Evolutionary conservation across 2,888 invertebrate genomes (phyloP), one percentile per base, ranked within the genome.

Genomic region (Plebejus anna): DNA sequence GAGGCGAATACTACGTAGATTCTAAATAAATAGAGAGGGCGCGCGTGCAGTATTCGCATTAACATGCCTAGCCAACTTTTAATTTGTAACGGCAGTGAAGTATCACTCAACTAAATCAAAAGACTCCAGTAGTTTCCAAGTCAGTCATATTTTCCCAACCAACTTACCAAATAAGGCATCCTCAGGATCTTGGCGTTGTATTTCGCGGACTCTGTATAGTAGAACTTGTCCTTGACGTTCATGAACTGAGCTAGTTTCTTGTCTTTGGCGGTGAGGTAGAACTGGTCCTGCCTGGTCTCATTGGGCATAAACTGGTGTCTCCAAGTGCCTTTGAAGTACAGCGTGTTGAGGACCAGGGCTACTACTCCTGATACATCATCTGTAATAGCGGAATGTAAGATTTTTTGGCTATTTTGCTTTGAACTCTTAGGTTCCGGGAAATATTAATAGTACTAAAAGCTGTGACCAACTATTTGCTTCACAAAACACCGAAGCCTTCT

Each of bases 301-400:
- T 95, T 95, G 28, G 94, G 93, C 0, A 95, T 90, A 84, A 97
- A 98, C 82, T 95, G 95, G 79, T 95, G 94, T 0, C 94, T 91
- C 98, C 98, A 98, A 0, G 95, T 91, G 0, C 97, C 97, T 85
- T 97, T 96, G 93, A 97, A 98, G 89, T 96, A 97, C 51, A 98
- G 89, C 0, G 97, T 96, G 88, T 97, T 98, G 51, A 96, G 91
- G 66, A 97, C 88, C 70, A 98, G 82, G 86, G 97, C 94, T 2
- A 96, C 93, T 32, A 96, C 95, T 75, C 95, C 92, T 42, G 94
- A 83, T 0, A 97, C 84, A 78, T 95, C 95, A 83, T 94, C 95
- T 95, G 86, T 61, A 88, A 84, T 78, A 36, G 36, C 38, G 76
- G 61, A 73, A 38, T 28, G 47, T 22, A 28, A 11, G 11, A 71